Percentiles rank a stretch among this genome's conserved stretches.
Evolutionary conservation across 2,797 vertebrate species (phyloP).

Genomic region (Eutrigla gurnardus): DNA sequence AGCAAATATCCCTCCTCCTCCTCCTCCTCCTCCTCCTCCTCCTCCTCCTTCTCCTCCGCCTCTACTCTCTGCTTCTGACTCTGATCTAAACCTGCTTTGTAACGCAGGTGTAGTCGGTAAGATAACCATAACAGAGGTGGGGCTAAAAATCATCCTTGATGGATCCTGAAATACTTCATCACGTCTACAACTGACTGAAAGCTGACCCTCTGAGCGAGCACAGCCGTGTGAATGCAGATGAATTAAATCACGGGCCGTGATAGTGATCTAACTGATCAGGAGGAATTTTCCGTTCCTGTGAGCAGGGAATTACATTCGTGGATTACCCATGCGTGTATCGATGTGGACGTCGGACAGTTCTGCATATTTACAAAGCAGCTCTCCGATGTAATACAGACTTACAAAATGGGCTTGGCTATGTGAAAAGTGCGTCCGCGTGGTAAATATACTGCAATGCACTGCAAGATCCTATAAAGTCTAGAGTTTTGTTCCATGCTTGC

Average conservation of each 20-base stretch:
- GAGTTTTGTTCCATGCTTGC: slow-evolving; percentile 6
- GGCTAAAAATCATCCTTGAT: slow-evolving; percentile 35
- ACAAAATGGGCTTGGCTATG: slow-evolving; percentile 4
- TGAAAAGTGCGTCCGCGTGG: slow-evolving; percentile 21
- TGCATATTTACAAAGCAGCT: slow-evolving; percentile 13
- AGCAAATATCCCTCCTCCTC: slow-evolving; percentile 5
- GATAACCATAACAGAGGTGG: slow-evolving; percentile 35
- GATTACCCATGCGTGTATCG: slow-evolving; percentile 7
- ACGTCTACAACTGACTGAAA: slow-evolving; percentile 11
- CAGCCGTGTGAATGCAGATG: slow-evolving; percentile 12
- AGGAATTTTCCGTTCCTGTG: neutral
- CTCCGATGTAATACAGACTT: neutral
- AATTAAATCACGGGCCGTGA: slow-evolving; percentile 20
- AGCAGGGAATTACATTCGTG: slow-evolving; percentile 21
- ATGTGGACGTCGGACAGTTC: slow-evolving; percentile 1
- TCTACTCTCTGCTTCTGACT: slow-evolving; percentile 6
- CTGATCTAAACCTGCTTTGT: slow-evolving; percentile 37
- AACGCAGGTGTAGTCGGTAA: slow-evolving; percentile 38
- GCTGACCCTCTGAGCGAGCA: neutral
- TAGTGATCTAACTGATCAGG: slow-evolving; percentile 11
- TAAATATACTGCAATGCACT: slow-evolving; percentile 25
- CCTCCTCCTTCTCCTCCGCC: slow-evolving; percentile 2
- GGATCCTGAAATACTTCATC: slow-evolving; percentile 31
- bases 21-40: neutral
- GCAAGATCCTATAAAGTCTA: slow-evolving; percentile 11